These are phyloP conservation scores for Pachyuromys duprasi DNA, from an alignment of 2,797 vertebrate genomes.

Conservation along the genomic window DNA sequence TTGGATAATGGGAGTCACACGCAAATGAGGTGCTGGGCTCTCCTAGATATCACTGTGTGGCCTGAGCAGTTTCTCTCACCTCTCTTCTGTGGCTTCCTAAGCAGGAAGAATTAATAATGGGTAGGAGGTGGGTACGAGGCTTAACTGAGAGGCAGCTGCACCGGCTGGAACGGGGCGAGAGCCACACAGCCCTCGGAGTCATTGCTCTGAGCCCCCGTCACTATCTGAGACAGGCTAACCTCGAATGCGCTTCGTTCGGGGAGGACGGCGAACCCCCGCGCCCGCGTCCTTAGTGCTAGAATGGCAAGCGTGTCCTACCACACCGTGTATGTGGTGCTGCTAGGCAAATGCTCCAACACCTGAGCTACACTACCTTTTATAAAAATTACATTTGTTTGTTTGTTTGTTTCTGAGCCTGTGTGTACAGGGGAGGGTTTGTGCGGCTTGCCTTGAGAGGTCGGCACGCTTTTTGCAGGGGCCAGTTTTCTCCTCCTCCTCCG, in stretches of 20 bases:
- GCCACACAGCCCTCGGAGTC: background rate
- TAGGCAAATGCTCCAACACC: background rate
- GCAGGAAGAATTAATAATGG: background rate
- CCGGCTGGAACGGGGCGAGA: rapidly evolving
- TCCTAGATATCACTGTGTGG: background rate
- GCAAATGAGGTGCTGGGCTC: background rate
- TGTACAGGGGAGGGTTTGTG: background rate
- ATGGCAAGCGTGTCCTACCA: background rate
- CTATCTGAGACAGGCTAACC: background rate
- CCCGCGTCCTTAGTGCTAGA: background rate
- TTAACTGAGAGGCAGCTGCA: background rate
- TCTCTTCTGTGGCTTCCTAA: background rate
- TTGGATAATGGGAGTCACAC: background rate
- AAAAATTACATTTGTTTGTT: background rate
- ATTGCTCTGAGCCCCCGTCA: background rate
- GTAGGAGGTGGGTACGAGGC: rapidly evolving
- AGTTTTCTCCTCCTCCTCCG: background rate
- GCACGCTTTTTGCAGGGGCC: background rate
- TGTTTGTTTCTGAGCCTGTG: background rate
- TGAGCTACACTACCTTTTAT: background rate
- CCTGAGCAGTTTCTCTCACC: background rate
- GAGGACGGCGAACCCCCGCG: background rate
- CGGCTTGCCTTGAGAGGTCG: background rate
- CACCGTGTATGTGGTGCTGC: background rate
- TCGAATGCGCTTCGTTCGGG: background rate